Evolutionary conservation across 2,113 vertebrate genomes (phyloP).

Genomic region (Atractosteus spatula): DNA sequence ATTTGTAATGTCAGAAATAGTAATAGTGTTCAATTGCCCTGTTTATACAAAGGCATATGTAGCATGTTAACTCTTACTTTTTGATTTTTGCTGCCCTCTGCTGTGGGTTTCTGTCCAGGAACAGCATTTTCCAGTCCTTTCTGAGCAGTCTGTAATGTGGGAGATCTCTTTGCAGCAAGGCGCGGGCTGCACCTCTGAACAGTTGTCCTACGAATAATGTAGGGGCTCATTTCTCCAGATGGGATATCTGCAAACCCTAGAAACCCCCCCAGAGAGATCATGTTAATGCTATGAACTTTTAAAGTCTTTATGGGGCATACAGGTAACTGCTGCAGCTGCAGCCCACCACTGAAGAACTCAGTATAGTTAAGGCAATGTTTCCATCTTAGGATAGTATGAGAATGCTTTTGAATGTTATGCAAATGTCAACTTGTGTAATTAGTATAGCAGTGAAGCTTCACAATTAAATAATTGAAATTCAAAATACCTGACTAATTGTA

Average conservation of each 20-base stretch:
- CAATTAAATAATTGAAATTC: no score
- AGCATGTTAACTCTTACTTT: conserved; percentile 51
- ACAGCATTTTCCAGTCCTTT: conserved; percentile 41
- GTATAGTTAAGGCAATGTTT: neutral
- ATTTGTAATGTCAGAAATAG: neutral
- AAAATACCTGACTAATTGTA: no score
- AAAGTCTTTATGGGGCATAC: no score
- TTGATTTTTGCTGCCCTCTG: conserved; percentile 70
- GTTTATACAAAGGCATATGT: neutral
- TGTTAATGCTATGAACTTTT: neutral
- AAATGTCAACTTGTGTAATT: no score
- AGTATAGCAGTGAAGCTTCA: no score
- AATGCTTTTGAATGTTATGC: no score
- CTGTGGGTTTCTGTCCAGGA: conserved; percentile 43
- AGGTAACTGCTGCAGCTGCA: no score
- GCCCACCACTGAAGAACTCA: no score
- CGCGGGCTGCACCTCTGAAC: conserved; percentile 65
- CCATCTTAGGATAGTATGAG: no score
- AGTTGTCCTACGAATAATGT: conserved; percentile 67
- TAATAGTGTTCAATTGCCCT: neutral
- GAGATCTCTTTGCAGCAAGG: conserved; percentile 45
- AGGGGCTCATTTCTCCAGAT: conserved; percentile 69
- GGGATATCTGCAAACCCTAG: conserved; percentile 81
- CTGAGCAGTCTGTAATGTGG: neutral
- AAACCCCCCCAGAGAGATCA: conserved; percentile 6